phyloP scores from a whole-genome alignment of 2,888 invertebrate genomes.

The Heliconius cydno region DNA sequence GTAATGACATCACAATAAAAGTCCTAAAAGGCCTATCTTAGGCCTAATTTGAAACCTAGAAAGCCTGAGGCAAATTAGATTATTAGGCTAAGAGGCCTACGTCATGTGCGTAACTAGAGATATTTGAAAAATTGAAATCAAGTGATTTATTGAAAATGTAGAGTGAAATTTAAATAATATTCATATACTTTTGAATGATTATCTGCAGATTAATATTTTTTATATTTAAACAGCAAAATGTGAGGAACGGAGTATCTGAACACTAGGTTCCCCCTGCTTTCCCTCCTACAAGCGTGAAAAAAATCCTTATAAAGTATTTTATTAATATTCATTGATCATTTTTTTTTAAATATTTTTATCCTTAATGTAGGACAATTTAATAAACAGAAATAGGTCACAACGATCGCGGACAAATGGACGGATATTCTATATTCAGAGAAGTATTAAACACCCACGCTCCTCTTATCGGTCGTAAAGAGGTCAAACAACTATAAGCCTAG shows the following conservation, averaged over 20 bases:
- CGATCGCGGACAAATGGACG: constrained; percentile 1
- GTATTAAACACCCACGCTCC: constrained; percentile 10
- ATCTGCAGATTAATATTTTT: no score
- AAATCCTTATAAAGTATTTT: not conserved
- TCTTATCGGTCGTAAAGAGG: constrained; percentile 14
- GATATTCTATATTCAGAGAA: not conserved
- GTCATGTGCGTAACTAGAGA: no score
- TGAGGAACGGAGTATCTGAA: not conserved
- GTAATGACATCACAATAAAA: constrained; percentile 46
- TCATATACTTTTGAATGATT: no score
- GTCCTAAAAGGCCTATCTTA: constrained; percentile 43
- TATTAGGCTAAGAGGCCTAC: not conserved
- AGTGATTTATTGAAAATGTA: no score
- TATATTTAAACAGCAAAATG: no score
- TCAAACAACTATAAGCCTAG: constrained; percentile 4
- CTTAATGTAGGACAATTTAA: constrained; percentile 9
- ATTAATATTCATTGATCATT: no score
- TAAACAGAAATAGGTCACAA: not conserved
- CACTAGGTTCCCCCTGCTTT: not conserved
- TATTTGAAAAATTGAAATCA: no score
- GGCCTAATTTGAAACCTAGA: constrained; percentile 29
- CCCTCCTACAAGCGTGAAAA: not conserved
- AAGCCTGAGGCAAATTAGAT: not conserved
- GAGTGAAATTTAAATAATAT: no score
- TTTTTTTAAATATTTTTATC: not conserved